phyloP scores from a whole-genome alignment of 2,888 invertebrate genomes.

The Agonopterix subpropinquella region DNA sequence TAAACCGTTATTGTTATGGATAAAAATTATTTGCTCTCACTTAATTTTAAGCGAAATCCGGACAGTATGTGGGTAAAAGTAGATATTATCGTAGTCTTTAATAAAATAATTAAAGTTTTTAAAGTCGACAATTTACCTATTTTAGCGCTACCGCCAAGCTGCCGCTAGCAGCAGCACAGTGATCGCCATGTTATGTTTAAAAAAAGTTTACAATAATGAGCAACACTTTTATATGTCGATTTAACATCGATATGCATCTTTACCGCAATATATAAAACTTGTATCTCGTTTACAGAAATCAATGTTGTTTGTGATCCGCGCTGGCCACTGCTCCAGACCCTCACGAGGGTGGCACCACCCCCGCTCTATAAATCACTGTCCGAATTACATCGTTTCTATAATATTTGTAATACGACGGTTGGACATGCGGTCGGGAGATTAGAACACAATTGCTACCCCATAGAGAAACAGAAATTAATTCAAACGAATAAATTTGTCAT shows the following conservation, averaged over 20 bases:
- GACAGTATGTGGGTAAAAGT: constrained; percentile 19
- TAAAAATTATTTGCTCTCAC: constrained; percentile 32
- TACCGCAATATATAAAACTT: constrained; percentile 37
- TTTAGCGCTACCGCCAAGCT: too few relatives aligned
- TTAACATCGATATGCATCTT: background rate
- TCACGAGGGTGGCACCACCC: constrained; percentile 63
- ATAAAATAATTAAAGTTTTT: constrained; percentile 25
- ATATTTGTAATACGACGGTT: constrained; percentile 55
- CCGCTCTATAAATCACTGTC: constrained; percentile 74
- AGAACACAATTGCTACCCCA: constrained; percentile 47
- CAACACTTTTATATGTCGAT: too few relatives aligned
- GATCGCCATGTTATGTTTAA: too few relatives aligned
- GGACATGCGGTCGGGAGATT: constrained; percentile 38
- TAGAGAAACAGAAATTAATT: constrained; percentile 45
- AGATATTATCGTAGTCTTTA: constrained; percentile 21
- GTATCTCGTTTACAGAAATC: constrained; percentile 64
- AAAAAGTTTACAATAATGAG: too few relatives aligned
- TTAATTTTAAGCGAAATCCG: constrained; percentile 23
- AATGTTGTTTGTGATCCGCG: constrained; percentile 62
- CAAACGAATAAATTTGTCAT: constrained; percentile 44
- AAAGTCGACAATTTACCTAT: constrained; percentile 8
- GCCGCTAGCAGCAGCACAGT: too few relatives aligned
- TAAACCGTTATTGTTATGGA: constrained; percentile 42
- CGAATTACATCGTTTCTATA: constrained; percentile 70
- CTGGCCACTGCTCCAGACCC: constrained; percentile 39